Conservation (phyloP, 2,888 invertebrate genomes). For the Neoitamus cyanurus region DNA sequence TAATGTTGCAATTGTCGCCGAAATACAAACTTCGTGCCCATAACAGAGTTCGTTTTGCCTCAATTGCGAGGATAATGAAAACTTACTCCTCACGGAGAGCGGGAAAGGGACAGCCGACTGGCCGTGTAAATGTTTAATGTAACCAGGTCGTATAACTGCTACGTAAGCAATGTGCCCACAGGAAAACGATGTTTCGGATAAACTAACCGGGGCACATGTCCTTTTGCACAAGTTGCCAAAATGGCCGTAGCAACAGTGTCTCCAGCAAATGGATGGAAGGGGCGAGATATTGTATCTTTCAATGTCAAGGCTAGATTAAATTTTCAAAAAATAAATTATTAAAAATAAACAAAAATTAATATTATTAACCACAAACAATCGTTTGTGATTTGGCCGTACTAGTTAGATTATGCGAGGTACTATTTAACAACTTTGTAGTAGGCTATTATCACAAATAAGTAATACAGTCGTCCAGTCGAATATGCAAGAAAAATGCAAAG, state of each 20-base stretch:
- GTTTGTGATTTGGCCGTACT: too few relatives aligned
- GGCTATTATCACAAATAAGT: too few relatives aligned
- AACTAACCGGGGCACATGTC: conserved; percentile 6
- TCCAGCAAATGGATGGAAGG: too few relatives aligned
- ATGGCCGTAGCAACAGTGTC: background rate
- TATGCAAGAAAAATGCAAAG: too few relatives aligned
- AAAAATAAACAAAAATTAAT: too few relatives aligned
- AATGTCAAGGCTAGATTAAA: too few relatives aligned
- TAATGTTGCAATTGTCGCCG: conserved; percentile 44
- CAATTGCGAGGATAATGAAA: conserved; percentile 44
- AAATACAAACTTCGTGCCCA: conserved; percentile 40
- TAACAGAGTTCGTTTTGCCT: conserved; percentile 38
- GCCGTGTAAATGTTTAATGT: conserved; percentile 39
- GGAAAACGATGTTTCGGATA: conserved; percentile 9
- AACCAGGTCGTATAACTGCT: conserved; percentile 23
- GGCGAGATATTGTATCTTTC: too few relatives aligned
- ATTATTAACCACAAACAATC: too few relatives aligned
- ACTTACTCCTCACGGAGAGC: background rate
- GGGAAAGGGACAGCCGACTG: background rate
- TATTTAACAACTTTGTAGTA: too few relatives aligned
- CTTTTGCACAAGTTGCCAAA: background rate
- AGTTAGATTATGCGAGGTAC: too few relatives aligned
- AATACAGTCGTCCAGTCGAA: too few relatives aligned
- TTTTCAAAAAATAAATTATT: too few relatives aligned
- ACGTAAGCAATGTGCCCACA: conserved; percentile 13